Base-by-base conservation (phyloP, 2,113 vertebrate genomes). In the Butorides virescens region DNA sequence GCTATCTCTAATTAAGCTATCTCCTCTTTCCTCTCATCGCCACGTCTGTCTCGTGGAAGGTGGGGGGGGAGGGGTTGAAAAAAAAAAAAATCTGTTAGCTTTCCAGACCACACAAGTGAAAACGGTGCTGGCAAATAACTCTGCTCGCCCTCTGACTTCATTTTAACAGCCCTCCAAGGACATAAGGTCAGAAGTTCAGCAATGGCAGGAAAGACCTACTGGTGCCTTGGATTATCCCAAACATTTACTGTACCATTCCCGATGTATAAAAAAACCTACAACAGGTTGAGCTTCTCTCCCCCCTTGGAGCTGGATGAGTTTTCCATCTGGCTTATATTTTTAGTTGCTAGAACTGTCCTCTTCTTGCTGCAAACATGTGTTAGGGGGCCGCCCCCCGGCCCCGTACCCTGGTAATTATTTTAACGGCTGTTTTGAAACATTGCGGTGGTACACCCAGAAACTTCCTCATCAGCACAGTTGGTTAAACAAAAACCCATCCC, bases 91-190 rank as follows among this genome's bases (percentile, higher is more conserved):
- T 98, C 98, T 98, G 97, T 98, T 98, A 98, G 98, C 98, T 99
- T 98, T 98, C 98, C 98, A 98, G 99, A 99, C 99, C 99, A 99
- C 99, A 99, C 99, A 99, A 98, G 98, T 98, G 98, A 98, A 98
- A 98, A 96, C 97, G 90, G 98, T 97, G 98, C 95, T 98, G 98
- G 98, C 98, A 99, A 99, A 99, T 99, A 98, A 98, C 98, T 99
- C 98, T 97, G 96, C 97, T 53, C 99, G 99, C 99, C 99, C 99
- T 99, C 98, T 98, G 98, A 99, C 99, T 99, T 98, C 97, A 96
- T 98, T 98, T 98, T 98, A 99, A 99, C 98, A 98, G 95, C 98
- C 98, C 99, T 99, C 99, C 76, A 55, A 97, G 99, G 99, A 98
- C 98, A 97, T 90, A 96, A 98, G 99, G 99, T 99, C 99, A 98